phyloP scores from a whole-genome alignment of 2,113 vertebrate genomes.

The Salvator merianae region DNA sequence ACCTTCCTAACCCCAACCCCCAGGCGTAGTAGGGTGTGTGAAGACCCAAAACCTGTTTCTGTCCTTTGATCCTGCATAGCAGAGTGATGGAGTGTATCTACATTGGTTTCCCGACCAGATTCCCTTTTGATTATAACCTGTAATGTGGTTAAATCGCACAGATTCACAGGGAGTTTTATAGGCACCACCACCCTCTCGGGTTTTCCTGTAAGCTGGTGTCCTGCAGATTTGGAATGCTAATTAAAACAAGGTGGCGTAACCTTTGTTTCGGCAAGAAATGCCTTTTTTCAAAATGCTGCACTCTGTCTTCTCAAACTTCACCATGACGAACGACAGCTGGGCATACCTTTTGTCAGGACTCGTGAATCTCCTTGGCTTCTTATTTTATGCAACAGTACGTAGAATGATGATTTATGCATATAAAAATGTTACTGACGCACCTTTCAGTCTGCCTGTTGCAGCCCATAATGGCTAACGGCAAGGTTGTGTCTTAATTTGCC shows the following conservation, averaged over 20 bases:
- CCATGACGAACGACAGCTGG: background rate
- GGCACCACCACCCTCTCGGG: conserved; percentile 14
- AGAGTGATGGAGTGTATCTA: background rate
- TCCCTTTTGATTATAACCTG: conserved; percentile 22
- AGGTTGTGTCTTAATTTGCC: background rate
- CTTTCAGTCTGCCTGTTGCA: rapidly evolving
- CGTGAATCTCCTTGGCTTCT: conserved; percentile 1
- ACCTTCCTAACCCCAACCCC: background rate
- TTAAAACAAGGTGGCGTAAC: background rate
- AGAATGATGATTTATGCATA: background rate
- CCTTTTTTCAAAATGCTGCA: background rate
- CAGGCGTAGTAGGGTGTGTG: background rate
- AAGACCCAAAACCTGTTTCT: conserved; percentile 3
- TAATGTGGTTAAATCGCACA: conserved; percentile 25
- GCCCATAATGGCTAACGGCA: conserved; percentile 12
- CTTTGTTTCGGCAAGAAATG: background rate
- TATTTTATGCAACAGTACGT: background rate
- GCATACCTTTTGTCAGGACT: background rate
- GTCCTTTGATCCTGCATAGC: conserved; percentile 31
- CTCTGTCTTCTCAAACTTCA: background rate
- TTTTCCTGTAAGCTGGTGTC: background rate
- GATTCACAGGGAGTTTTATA: conserved; percentile 9
- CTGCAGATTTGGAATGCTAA: conserved; percentile 14
- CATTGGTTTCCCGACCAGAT: rapidly evolving
- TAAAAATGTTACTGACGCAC: conserved; percentile 36